phyloP scores from a whole-genome alignment of 2,113 vertebrate genomes.

The Fregetta grallaria region DNA sequence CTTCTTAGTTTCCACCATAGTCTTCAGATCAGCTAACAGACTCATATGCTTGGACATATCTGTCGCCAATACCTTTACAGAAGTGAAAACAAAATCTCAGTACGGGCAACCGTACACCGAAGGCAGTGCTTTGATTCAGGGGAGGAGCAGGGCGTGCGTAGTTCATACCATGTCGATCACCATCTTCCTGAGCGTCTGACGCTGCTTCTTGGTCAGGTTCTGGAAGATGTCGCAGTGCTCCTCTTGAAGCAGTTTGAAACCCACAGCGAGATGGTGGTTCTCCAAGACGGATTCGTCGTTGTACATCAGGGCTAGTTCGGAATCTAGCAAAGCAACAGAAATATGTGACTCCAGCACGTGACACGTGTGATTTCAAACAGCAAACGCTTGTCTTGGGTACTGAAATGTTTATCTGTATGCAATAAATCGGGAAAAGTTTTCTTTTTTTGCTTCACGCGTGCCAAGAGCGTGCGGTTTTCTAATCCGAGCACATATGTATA shows the following conservation, averaged over 20 bases:
- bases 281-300: constrained; percentile 97
- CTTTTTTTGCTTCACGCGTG: not conserved
- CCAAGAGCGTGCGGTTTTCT: not conserved
- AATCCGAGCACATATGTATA: not conserved
- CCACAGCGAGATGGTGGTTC: constrained; percentile 96
- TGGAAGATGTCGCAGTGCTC: constrained; percentile 99
- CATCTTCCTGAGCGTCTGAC: constrained; percentile 92
- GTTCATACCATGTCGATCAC: constrained; percentile 94
- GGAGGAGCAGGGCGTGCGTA: rapidly evolving
- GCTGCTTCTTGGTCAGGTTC: constrained; percentile 95
- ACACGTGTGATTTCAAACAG: not conserved
- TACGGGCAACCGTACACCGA: not conserved
- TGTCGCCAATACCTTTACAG: constrained; percentile 89
- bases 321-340: constrained; percentile 78
- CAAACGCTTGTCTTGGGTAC: not conserved
- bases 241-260: constrained; percentile 95
- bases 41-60: constrained; percentile 99
- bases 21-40: constrained; percentile 94
- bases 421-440: not conserved
- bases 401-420: not conserved
- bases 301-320: constrained; percentile 97
- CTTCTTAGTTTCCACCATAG: constrained; percentile 99
- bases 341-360: not conserved
- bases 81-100: not conserved
- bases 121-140: not conserved